These are phyloP conservation scores for Drosophila mettleri DNA, from an alignment of 2,888 invertebrate genomes.

Conservation along the genomic window DNA sequence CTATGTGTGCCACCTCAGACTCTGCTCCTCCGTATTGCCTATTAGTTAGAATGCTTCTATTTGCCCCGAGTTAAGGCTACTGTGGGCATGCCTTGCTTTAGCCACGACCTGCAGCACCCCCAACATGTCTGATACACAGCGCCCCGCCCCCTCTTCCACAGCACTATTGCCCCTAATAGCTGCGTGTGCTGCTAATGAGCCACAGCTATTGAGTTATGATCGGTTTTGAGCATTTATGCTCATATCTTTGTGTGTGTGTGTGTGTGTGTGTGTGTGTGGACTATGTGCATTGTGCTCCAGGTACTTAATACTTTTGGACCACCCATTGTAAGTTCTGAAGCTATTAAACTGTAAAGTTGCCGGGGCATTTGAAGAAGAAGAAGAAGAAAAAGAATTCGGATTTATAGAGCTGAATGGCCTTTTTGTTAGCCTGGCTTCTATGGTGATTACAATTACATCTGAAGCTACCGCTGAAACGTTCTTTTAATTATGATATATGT, in stretches of 20 bases:
- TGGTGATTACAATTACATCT: constrained; percentile 27
- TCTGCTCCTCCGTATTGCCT: constrained; percentile 28
- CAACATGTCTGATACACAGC: constrained; percentile 2
- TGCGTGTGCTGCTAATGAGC: constrained; percentile 67
- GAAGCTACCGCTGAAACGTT: constrained; percentile 16
- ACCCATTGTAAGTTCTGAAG: constrained; percentile 50
- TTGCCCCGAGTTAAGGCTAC: constrained; percentile 46
- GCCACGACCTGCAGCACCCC: constrained; percentile 11
- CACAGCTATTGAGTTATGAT: constrained; percentile 68
- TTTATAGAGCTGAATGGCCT: constrained; percentile 28
- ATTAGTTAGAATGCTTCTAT: constrained; percentile 73
- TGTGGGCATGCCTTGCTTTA: constrained; percentile 35
- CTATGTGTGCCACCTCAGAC: background rate
- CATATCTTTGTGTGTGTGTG: background rate
- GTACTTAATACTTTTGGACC: constrained; percentile 37
- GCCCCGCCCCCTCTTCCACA: background rate
- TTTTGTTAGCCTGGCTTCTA: constrained; percentile 3
- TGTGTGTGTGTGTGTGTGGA: constrained; percentile 7
- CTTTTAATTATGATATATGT: constrained; percentile 19
- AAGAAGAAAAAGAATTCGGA: constrained; percentile 9
- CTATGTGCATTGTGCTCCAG: constrained; percentile 26
- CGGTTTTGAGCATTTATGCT: constrained; percentile 32
- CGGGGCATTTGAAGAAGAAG: constrained; percentile 33
- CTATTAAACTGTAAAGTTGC: constrained; percentile 48
- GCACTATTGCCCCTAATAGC: constrained; percentile 37